Evolutionary conservation across 1,140 invertebrate genomes (phyloP), one percentile per base, ranked within the genome.

Genomic region (Aphaenogaster rudis): DNA sequence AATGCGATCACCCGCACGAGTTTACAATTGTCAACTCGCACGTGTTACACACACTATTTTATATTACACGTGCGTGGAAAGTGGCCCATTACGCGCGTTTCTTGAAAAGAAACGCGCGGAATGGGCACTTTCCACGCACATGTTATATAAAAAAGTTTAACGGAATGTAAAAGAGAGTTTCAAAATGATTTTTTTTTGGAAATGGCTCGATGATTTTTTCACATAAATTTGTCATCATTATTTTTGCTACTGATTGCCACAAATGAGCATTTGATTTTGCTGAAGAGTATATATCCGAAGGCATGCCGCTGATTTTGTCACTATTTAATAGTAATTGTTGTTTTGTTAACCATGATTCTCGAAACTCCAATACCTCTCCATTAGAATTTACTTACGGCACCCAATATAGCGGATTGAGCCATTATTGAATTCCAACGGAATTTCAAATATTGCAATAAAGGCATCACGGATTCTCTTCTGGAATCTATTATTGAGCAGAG

Each of bases 391-490:
- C 67, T 59, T 59, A 74, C 39, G 21, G 39, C 80, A 72, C 39
- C 79, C 52, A 72, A 82, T 82, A 82, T 61, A 82, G 28, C 42
- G 52, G 52, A 74, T 74, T 71, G 48, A 57, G 48, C 64, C 36
- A 71, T 81, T 82, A 82, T 82, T 82, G 79, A 82, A 82, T 82
- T 72, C 54, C 28, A 72, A 11, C 42, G 67, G 80, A 57, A 82
- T 74, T 82, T 82, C 67, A 59, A 82, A 82, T 82, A 74, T 82
- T 82, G 67, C 67, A 72, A 82, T 82, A 82, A 82, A 72, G 67
- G 52, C n/a, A 59, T 82, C 57, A 74, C 66, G 52, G 39, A 72
- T 72, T 48, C 67, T 82, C 80, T 82, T 82, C 80, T 57, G 52
- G 50, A 72, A 82, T 82, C 80, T 82, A 82, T 82, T 82, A 82